phyloP scores from a whole-genome alignment of 2,113 vertebrate species.

The Coptodon bakossiorum region DNA sequence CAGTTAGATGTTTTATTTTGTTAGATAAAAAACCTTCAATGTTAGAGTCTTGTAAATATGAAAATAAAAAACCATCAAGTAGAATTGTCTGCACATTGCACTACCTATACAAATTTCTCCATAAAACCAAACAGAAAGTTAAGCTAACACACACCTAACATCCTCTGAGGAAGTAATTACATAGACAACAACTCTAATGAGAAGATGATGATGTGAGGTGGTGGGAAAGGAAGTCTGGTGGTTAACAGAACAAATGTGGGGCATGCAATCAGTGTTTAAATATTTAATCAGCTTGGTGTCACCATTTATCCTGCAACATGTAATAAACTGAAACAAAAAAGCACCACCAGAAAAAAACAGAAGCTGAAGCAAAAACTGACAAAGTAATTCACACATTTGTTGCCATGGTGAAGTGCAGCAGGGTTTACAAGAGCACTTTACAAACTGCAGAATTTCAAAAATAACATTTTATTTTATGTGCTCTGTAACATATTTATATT shows the following conservation, averaged over 20 bases:
- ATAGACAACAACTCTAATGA: neutral
- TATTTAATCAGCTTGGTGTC: neutral
- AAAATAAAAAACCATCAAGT: fast-evolving
- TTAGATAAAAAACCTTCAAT: neutral
- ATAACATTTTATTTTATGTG: neutral
- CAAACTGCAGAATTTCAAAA: neutral
- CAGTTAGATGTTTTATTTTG: neutral
- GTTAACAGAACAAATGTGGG: neutral
- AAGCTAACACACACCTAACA: too few species aligned
- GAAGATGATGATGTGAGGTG: neutral
- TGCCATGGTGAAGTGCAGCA: neutral
- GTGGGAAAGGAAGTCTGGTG: neutral
- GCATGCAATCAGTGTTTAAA: neutral
- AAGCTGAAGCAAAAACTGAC: neutral
- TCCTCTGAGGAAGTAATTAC: neutral
- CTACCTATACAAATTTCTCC: fast-evolving
- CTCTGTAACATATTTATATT: neutral
- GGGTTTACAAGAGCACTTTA: neutral
- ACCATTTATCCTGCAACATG: neutral
- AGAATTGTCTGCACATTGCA: neutral
- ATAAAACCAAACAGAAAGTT: neutral
- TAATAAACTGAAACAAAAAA: neutral
- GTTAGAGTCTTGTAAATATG: neutral
- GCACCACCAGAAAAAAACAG: neutral
- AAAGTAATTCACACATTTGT: fast-evolving